These are phyloP conservation scores for Alligator mississippiensis DNA, from an alignment of 2,113 vertebrate species.

Conservation along the genomic window DNA sequence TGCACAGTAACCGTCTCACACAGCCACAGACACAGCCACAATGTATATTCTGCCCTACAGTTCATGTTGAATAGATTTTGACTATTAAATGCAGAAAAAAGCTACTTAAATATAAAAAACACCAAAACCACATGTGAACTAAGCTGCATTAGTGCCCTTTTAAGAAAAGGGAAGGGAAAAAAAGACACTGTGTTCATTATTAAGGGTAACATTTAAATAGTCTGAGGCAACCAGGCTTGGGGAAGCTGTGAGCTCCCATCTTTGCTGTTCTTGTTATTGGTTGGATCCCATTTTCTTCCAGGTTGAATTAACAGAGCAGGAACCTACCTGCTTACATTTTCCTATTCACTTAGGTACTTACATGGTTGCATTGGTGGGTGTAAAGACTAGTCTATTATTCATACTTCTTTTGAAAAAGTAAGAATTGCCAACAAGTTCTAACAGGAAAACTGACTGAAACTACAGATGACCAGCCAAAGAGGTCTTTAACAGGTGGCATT, in stretches of 20 bases:
- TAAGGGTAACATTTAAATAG: neutral
- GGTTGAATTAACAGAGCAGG: neutral
- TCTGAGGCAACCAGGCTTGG: neutral
- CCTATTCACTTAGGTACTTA: neutral
- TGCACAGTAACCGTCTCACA: too few relatives aligned
- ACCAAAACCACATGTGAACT: neutral
- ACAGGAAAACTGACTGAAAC: neutral
- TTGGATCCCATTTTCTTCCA: neutral
- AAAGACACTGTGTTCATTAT: neutral
- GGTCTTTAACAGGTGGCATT: neutral
- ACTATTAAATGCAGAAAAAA: neutral
- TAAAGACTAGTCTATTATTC: neutral
- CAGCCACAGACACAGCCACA: too few relatives aligned
- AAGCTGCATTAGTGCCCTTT: neutral
- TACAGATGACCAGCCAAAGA: neutral
- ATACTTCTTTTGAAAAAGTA: neutral
- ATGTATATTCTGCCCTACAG: neutral
- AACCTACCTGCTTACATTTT: neutral
- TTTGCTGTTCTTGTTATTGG: neutral
- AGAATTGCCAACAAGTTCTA: neutral
- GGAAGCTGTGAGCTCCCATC: neutral
- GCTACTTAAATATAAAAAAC: neutral
- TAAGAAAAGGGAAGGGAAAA: conserved; percentile 1
- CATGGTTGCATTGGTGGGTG: neutral
- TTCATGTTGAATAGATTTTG: neutral